Conservation (phyloP, 2,797 vertebrate genomes). For the Toxotes lorentzi region DNA sequence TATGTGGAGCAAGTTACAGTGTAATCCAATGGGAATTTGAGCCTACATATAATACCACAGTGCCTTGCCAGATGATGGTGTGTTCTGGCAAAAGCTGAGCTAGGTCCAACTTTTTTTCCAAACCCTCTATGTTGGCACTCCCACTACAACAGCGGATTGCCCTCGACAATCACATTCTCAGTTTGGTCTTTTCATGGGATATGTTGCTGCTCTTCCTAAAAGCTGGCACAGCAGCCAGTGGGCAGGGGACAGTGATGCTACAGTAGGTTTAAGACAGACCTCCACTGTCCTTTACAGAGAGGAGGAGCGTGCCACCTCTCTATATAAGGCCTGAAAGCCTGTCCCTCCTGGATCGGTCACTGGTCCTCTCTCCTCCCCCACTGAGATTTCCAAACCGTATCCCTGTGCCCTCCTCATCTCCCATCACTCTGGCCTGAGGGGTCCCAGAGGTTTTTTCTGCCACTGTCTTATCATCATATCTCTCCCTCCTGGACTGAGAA, state of each 20-base stretch:
- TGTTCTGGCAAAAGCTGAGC: neutral
- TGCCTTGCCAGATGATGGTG: neutral
- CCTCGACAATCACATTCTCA: neutral
- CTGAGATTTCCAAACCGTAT: slow-evolving; percentile 78
- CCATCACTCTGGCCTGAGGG: slow-evolving; percentile 71
- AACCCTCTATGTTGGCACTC: neutral
- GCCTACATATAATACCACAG: neutral
- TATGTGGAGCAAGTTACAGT: neutral
- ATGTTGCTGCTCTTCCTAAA: slow-evolving; percentile 7
- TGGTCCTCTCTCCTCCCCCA: slow-evolving; percentile 83
- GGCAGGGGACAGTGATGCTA: slow-evolving; percentile 86
- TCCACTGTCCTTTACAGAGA: slow-evolving; percentile 76
- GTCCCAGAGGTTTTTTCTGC: slow-evolving; percentile 65
- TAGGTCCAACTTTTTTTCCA: neutral
- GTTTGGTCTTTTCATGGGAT: neutral
- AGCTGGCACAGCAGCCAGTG: slow-evolving; percentile 41
- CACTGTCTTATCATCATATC: slow-evolving; percentile 30
- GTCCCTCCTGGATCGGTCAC: slow-evolving; percentile 88
- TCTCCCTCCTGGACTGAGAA: slow-evolving; percentile 66
- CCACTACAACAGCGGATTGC: neutral
- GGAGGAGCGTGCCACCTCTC: slow-evolving; percentile 89
- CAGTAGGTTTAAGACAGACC: slow-evolving; percentile 76
- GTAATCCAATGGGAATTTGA: neutral
- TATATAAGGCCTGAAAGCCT: slow-evolving; percentile 92
- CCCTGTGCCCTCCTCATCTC: slow-evolving; percentile 71